A percentile compares a stretch with the other conserved stretches of the same genome.
These are phyloP conservation scores for Myioborus melanocephalus DNA, from an alignment of 2,797 vertebrate species.

Conservation along the genomic window DNA sequence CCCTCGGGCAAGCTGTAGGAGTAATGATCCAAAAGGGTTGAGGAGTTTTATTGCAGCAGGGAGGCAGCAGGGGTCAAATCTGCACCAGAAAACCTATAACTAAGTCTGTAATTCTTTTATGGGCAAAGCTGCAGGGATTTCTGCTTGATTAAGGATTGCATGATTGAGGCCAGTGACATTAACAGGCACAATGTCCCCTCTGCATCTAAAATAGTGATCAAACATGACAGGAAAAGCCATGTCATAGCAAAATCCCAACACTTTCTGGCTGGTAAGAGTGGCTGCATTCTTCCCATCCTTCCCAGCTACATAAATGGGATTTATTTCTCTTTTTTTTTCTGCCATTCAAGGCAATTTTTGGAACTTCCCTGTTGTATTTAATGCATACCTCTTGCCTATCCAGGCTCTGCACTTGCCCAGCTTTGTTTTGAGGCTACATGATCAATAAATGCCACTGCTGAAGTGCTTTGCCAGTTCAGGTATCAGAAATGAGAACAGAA, in stretches of 20 bases:
- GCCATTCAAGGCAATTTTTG: background rate
- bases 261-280: background rate
- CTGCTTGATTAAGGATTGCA: slow-evolving; percentile 43
- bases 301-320: background rate
- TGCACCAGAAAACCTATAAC: slow-evolving; percentile 27
- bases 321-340: background rate
- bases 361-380: background rate
- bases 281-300: background rate
- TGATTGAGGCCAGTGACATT: slow-evolving; percentile 58
- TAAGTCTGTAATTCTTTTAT: slow-evolving; percentile 20
- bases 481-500: slow-evolving; percentile 44
- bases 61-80: slow-evolving; percentile 46
- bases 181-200: slow-evolving; percentile 15
- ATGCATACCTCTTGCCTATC: background rate
- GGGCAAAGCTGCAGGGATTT: slow-evolving; percentile 52
- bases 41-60: background rate
- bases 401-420: background rate
- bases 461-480: slow-evolving; percentile 14
- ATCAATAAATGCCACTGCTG: slow-evolving; percentile 34
- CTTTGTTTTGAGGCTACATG: slow-evolving; percentile 8
- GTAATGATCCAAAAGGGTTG: slow-evolving; percentile 39
- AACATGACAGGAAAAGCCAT: background rate
- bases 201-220: slow-evolving; percentile 22
- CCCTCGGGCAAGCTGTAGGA: background rate
- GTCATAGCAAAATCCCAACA: background rate